Evolutionary conservation across 2,888 invertebrate genomes (phyloP).

Genomic region (Tenthredo amoena): DNA sequence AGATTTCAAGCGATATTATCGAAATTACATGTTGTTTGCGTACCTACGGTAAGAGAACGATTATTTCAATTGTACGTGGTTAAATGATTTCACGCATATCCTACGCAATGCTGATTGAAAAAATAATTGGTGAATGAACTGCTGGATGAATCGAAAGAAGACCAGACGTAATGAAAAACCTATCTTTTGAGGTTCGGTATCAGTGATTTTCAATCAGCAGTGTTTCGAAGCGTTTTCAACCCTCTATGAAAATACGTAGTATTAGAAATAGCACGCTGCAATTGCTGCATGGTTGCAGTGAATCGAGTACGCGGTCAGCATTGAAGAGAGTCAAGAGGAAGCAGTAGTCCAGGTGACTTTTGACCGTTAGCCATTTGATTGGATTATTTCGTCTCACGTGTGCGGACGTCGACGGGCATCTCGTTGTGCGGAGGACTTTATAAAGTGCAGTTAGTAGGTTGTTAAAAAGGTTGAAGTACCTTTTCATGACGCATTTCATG

Average conservation of each 20-base stretch:
- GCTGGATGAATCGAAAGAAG: neutral
- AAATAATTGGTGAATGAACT: neutral
- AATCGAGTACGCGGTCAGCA: constrained; percentile 8
- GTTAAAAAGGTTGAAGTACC: constrained; percentile 50
- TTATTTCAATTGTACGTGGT: neutral
- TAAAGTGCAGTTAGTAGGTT: constrained; percentile 50
- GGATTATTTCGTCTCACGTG: constrained; percentile 40
- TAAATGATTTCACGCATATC: neutral
- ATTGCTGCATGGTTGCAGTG: constrained; percentile 11
- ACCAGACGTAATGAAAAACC: neutral
- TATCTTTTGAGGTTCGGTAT: neutral
- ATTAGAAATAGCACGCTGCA: constrained; percentile 19
- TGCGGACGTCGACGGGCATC: neutral
- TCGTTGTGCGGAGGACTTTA: constrained; percentile 34
- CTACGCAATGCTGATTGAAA: neutral
- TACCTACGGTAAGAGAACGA: neutral
- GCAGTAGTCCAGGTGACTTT: constrained; percentile 27
- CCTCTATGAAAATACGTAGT: neutral
- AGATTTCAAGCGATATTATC: neutral
- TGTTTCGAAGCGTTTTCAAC: neutral
- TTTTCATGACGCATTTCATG: constrained; percentile 39
- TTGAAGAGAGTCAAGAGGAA: neutral
- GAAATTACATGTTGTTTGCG: neutral
- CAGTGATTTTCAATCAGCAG: neutral
- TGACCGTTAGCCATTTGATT: constrained; percentile 42